These are phyloP conservation scores for Simalia tracyae DNA, from an alignment of 2,797 vertebrate genomes.

Conservation along the genomic window DNA sequence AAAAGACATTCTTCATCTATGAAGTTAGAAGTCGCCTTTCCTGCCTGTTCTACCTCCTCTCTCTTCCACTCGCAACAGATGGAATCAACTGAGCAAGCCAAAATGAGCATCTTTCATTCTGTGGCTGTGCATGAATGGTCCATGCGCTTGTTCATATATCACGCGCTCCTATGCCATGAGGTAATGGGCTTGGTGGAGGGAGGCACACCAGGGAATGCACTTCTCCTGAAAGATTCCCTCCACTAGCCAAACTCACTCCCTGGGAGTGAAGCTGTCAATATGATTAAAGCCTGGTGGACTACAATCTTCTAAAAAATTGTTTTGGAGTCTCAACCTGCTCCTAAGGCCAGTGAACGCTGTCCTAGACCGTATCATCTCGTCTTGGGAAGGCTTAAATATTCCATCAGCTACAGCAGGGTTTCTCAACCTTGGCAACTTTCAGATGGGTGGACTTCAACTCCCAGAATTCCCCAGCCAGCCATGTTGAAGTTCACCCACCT, in stretches of 20 bases:
- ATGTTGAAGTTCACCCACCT: not conserved
- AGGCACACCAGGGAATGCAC: not conserved
- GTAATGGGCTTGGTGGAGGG: not conserved
- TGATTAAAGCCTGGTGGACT: not conserved
- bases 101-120: no score
- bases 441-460: not conserved
- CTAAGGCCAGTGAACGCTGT: no score
- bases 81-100: not conserved
- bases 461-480: not conserved
- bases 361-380: not conserved
- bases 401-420: not conserved
- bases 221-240: not conserved
- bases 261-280: not conserved
- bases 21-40: not conserved
- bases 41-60: no score
- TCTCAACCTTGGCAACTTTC: not conserved
- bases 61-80: not conserved
- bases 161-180: not conserved
- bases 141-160: not conserved
- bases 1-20: not conserved
- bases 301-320: not conserved
- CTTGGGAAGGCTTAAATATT: not conserved
- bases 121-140: not conserved
- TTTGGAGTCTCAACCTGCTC: not conserved
- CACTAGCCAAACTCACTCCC: not conserved